Base-by-base conservation (phyloP, 1,140 invertebrate species). In the Zaprionus vittiger region DNA sequence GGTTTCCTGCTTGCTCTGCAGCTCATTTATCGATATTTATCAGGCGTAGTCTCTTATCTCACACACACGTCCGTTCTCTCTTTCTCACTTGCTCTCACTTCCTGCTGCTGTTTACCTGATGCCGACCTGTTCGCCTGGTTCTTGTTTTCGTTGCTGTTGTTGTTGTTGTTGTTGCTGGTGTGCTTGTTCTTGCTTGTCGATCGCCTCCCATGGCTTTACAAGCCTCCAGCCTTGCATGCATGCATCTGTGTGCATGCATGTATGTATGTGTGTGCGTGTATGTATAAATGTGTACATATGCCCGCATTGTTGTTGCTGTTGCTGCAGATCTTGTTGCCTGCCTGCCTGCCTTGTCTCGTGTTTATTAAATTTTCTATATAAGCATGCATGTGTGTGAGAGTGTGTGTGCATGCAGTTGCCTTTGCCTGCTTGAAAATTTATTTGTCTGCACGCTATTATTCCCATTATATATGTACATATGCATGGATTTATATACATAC, bases 371-470 rank as follows among this genome's bases (percentile, higher is more conserved):
- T 84, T 79, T 57, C 63, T 75, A 77, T 52, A 67, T 41, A 68
- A 22, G 1, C 34, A 15, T 67, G 1, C 22, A 11, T 41, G 28
- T 60, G 12, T 44, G 54, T 38, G 22, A 14, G n/a, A 22, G 49
- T 41, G 17, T 59, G 38, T 38, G 17, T 62, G 57, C 59, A 37
- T 76, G 69, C 61, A 57, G 76, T 69, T 68, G 67, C 70, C 66
- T 65, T 60, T 77, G 80, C 76, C 71, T 78, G 78, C 61, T 81
- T 87, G 73, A 77, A 89, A 83, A 89, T 87, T 73, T 79, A 89
- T 87, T 89, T 89, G 83, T 89, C 80, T 89, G 84, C 85, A 73
- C 75, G 74, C 84, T 69, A 75, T 81, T 89, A 85, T 81, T 70
- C 80, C 73, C 83, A 86, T 41, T 68, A 57, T 44, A 26, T 62